phyloP scores from a whole-genome alignment of 1,140 invertebrate species.

The Hyphantria cunea region DNA sequence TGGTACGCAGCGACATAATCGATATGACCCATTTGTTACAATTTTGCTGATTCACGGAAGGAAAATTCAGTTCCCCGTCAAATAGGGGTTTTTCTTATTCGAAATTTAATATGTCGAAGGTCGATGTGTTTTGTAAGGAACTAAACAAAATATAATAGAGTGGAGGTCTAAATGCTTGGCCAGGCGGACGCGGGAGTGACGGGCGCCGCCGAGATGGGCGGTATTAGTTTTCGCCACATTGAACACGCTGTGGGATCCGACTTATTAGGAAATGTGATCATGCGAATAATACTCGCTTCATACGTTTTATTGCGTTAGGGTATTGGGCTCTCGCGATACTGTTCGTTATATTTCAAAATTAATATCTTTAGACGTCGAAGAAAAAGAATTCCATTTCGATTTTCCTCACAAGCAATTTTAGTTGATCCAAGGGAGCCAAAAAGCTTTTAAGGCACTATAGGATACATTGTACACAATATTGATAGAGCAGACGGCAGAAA shows the following conservation, averaged over 20 bases:
- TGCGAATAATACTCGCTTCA: constrained; percentile 75
- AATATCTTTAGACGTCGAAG: constrained; percentile 46
- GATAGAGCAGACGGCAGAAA: constrained; percentile 2
- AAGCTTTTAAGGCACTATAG: constrained; percentile 16
- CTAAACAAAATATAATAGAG: constrained; percentile 54
- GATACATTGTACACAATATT: neutral
- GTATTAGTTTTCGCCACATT: constrained; percentile 74
- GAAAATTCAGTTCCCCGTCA: constrained; percentile 23
- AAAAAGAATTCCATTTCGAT: constrained; percentile 32
- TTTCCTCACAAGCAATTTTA: constrained; percentile 6
- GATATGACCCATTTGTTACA: constrained; percentile 34
- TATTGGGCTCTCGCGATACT: constrained; percentile 58
- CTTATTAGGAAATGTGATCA: constrained; percentile 79
- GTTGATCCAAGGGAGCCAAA: constrained; percentile 1
- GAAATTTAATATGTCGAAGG: constrained; percentile 32
- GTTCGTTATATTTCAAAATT: constrained; percentile 56
- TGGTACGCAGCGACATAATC: constrained; percentile 27
- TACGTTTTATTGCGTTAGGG: constrained; percentile 71
- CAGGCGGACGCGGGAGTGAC: constrained; percentile 52
- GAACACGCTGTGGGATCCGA: constrained; percentile 75
- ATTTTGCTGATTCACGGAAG: constrained; percentile 25
- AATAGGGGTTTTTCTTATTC: constrained; percentile 19
- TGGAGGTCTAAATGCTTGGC: constrained; percentile 53
- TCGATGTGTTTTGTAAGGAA: constrained; percentile 38
- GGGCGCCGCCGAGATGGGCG: constrained; percentile 44